Percentiles rank a stretch among this genome's conserved stretches.
phyloP scores from a whole-genome alignment of 2,113 vertebrate species.

The Beaufortia kweichowensis region DNA sequence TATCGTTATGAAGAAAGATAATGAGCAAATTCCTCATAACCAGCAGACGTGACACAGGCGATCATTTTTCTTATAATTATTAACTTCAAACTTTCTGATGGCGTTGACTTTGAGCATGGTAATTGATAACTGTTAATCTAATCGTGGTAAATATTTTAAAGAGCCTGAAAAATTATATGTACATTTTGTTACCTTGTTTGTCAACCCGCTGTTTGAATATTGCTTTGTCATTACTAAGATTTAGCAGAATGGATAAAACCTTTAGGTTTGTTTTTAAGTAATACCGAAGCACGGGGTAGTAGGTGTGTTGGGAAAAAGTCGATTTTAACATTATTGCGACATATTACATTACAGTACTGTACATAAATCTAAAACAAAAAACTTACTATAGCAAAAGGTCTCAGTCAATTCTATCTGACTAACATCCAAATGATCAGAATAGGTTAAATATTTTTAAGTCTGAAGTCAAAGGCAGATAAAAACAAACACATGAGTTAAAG shows the following conservation, averaged over 20 bases:
- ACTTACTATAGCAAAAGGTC: no score
- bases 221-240: not conserved
- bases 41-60: not conserved
- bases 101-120: not conserved
- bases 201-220: not conserved
- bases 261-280: not conserved
- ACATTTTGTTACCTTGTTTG: not conserved
- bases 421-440: no score
- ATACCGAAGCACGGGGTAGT: not conserved
- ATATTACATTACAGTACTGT: no score
- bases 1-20: slow-evolving; percentile 21
- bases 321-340: no score
- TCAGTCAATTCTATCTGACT: no score
- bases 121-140: slow-evolving; percentile 9
- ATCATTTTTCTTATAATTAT: slow-evolving; percentile 11
- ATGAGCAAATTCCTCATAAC: slow-evolving; percentile 24
- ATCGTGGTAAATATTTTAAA: slow-evolving; percentile 14
- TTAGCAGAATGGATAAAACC: no score
- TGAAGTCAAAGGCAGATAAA: no score
- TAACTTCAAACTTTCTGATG: not conserved
- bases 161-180: slow-evolving; percentile 9
- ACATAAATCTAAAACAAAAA: no score
- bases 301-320: no score
- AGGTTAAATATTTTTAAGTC: no score
- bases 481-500: no score